A percentile compares a stretch with the other conserved stretches of the same genome.
Conservation (phyloP, 1,140 invertebrate species). For the Drosophila littoralis region DNA sequence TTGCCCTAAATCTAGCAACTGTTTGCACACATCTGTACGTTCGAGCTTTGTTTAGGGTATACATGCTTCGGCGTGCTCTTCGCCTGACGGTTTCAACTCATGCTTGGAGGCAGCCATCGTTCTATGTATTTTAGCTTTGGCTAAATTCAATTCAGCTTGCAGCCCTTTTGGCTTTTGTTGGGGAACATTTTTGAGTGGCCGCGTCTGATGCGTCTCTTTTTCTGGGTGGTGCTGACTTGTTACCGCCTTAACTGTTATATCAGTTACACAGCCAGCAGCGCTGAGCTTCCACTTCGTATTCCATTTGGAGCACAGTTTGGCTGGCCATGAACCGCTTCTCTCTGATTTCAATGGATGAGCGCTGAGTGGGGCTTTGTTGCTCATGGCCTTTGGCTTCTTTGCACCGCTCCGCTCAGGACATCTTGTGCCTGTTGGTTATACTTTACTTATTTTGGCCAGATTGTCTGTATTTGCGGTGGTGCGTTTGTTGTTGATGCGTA, state of each 20-base stretch:
- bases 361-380: constrained; percentile 26
- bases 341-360: constrained; percentile 33
- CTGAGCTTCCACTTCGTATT: constrained; percentile 29
- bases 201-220: constrained; percentile 56
- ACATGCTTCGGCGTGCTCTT: neutral
- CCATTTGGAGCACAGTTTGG: constrained; percentile 24
- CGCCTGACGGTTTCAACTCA: neutral
- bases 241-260: constrained; percentile 81
- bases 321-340: constrained; percentile 1
- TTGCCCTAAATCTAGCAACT: too few relatives aligned
- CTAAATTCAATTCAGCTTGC: constrained; percentile 34
- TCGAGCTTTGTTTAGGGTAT: neutral
- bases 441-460: constrained; percentile 63
- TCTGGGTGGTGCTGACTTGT: constrained; percentile 52
- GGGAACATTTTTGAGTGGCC: constrained; percentile 72
- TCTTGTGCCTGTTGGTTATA: constrained; percentile 53
- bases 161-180: constrained; percentile 66
- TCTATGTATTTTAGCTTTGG: constrained; percentile 27
- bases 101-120: neutral
- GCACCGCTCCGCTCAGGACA: constrained; percentile 15
- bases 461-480: constrained; percentile 77
- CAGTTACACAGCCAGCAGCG: constrained; percentile 60
- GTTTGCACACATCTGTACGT: too few relatives aligned
- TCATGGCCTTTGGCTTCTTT: constrained; percentile 46
- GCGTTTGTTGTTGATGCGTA: constrained; percentile 72